Evolutionary conservation across 2,888 invertebrate species (phyloP).

Genomic region (Bellardia bayeri): DNA sequence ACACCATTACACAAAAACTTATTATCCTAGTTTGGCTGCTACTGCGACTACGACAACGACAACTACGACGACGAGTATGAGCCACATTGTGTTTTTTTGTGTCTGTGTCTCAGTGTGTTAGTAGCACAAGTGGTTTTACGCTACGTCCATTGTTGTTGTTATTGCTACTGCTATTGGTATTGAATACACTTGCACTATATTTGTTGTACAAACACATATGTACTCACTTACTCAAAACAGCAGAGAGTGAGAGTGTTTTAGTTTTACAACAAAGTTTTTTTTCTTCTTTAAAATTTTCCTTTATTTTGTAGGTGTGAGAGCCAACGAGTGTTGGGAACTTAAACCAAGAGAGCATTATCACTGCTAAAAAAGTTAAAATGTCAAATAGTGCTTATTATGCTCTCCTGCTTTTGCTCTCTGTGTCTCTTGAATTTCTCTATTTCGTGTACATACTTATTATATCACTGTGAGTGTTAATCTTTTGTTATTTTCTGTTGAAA

Average conservation of each 20-base stretch:
- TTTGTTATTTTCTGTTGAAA: conserved; percentile 44
- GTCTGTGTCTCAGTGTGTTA: conserved; percentile 73
- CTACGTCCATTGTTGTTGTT: conserved; percentile 44
- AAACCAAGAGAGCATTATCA: conserved; percentile 1
- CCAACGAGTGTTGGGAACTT: not conserved
- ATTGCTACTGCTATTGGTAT: conserved; percentile 20
- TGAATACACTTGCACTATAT: conserved; percentile 66
- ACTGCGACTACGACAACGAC: not conserved
- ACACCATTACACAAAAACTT: conserved; percentile 40
- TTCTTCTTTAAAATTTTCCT: not conserved
- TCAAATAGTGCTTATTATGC: conserved; percentile 4
- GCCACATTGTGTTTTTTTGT: conserved; percentile 62
- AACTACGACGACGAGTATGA: not conserved
- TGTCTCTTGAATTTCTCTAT: not conserved
- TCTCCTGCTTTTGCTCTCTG: not conserved
- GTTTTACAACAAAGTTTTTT: conserved; percentile 3
- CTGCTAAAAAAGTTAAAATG: conserved; percentile 23
- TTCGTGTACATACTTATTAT: not conserved
- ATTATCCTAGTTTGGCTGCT: conserved; percentile 64
- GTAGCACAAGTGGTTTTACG: conserved; percentile 72
- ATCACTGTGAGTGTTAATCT: conserved; percentile 40
- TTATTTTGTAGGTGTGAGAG: conserved; percentile 20
- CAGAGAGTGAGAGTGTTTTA: conserved; percentile 63
- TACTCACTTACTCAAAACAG: not conserved
- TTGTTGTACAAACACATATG: conserved; percentile 23